Base-by-base conservation (phyloP, 2,888 invertebrate genomes). In the Fragum fragum region DNA sequence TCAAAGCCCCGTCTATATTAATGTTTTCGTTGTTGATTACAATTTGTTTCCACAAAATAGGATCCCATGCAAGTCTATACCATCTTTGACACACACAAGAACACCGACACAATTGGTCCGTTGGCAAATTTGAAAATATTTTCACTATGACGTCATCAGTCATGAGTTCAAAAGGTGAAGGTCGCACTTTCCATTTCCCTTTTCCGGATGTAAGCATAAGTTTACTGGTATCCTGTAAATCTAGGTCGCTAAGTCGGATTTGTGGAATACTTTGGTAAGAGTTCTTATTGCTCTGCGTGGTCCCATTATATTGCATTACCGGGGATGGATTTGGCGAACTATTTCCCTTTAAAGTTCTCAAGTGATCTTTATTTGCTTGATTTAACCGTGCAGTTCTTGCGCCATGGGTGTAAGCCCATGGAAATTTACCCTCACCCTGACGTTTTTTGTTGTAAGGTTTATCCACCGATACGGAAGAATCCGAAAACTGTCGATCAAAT, bases 11-110 rank as follows among this genome's bases (percentile, higher is more conserved):
- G 94, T 97, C 97, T 0, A 96, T 96, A 89, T 96, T 95, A 11
- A 96, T 93, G 72, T 94, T 93, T 87, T 96, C 96, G 70, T 96
- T 96, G 75, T 96, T 95, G 63, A 97, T 94, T 36, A 95, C 95
- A 69, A 97, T 96, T 59, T 95, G 95, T 86, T 96, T 96, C 97
- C 97, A 97, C 28, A 97, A 95, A 11, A 95, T 94, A 0, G 97
- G 97, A 81, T 96, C 96, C 97, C 97, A 97, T 53, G 96, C 97
- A 39, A 97, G 95, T 85, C 96, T 95, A 94, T 97, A 97, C 95
- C 97, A 97, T 69, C 97, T 95, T 28, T 96, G 95, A 92, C 97
- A 97, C 6, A 97, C 97, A 74, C 97, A 96, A 0, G 96, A 97
- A 94, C 97, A 96, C 21, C 91, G 88, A 93, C 97, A 97, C 89